These are phyloP conservation scores for Ramazzottius varieornatus DNA, from an alignment of 2,888 invertebrate genomes.

Conservation along the genomic window DNA sequence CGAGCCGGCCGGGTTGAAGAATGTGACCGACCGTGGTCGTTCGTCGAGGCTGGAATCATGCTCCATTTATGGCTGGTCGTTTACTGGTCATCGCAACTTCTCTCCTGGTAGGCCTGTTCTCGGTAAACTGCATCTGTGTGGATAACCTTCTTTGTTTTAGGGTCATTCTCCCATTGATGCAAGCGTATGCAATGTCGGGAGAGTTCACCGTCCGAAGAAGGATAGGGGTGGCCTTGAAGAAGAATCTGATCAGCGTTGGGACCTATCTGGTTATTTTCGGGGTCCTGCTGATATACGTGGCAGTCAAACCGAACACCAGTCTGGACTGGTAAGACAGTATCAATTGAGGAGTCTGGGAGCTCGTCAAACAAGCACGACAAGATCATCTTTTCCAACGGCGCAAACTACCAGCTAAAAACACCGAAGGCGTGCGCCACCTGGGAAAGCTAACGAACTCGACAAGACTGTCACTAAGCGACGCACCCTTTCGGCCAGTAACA, in stretches of 20 bases:
- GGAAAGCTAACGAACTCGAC: too few relatives aligned
- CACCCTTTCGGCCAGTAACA: too few relatives aligned
- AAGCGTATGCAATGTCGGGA: constrained; percentile 89
- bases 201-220: constrained; percentile 85
- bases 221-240: constrained; percentile 69
- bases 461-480: too few relatives aligned
- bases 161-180: constrained; percentile 92
- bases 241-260: constrained; percentile 92
- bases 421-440: too few relatives aligned
- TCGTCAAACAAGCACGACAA: too few relatives aligned
- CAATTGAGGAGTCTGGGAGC: too few relatives aligned
- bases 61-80: constrained; percentile 83
- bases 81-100: constrained; percentile 89
- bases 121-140: too few relatives aligned
- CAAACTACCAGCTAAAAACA: too few relatives aligned
- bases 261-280: constrained; percentile 82
- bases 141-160: constrained; percentile 22
- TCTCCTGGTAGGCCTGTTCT: constrained; percentile 70
- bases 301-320: constrained; percentile 57
- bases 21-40: constrained; percentile 62
- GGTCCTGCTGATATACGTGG: constrained; percentile 71
- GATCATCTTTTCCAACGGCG: too few relatives aligned
- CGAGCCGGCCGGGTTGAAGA: not conserved
- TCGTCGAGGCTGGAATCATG: constrained; percentile 55
- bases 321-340: constrained; percentile 67